A percentile compares a stretch with the other conserved stretches of the same genome.
Conservation (phyloP, 1,140 invertebrate species). For the Halotydeus destructor region DNA sequence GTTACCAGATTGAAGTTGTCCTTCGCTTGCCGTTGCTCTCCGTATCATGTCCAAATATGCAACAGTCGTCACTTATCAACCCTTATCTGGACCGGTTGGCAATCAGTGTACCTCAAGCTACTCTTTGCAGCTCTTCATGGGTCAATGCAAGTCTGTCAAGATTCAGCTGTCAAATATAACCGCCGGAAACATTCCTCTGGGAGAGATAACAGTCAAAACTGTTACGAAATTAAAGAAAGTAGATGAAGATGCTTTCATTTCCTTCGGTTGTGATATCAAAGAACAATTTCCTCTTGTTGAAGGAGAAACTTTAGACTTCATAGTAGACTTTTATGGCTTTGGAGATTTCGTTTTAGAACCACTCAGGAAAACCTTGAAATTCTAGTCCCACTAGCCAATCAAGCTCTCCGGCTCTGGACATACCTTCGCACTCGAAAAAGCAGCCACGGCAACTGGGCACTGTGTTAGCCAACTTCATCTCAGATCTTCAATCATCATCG, state of each 20-base stretch:
- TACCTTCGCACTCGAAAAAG: background rate
- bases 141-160: slow-evolving; percentile 31
- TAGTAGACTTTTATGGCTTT: slow-evolving; percentile 10
- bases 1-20: slow-evolving; percentile 61
- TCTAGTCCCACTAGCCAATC: too few relatives aligned
- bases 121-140: slow-evolving; percentile 55
- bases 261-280: slow-evolving; percentile 13
- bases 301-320: slow-evolving; percentile 5
- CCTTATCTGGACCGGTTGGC: background rate
- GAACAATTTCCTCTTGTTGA: slow-evolving; percentile 9
- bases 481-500: slow-evolving; percentile 9
- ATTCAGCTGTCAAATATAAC: slow-evolving; percentile 14
- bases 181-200: slow-evolving; percentile 5
- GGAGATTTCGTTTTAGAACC: slow-evolving; percentile 11
- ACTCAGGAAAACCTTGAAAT: background rate
- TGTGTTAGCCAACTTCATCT: slow-evolving; percentile 12
- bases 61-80: slow-evolving; percentile 21
- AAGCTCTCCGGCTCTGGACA: background rate
- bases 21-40: slow-evolving; percentile 58
- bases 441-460: slow-evolving; percentile 6
- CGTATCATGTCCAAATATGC: slow-evolving; percentile 29
- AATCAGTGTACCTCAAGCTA: background rate
- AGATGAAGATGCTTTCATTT: background rate
- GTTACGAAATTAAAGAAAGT: slow-evolving; percentile 6
- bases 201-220: slow-evolving; percentile 8